Conservation (phyloP, 2,797 vertebrate genomes). For the Clarias laeviceps region DNA sequence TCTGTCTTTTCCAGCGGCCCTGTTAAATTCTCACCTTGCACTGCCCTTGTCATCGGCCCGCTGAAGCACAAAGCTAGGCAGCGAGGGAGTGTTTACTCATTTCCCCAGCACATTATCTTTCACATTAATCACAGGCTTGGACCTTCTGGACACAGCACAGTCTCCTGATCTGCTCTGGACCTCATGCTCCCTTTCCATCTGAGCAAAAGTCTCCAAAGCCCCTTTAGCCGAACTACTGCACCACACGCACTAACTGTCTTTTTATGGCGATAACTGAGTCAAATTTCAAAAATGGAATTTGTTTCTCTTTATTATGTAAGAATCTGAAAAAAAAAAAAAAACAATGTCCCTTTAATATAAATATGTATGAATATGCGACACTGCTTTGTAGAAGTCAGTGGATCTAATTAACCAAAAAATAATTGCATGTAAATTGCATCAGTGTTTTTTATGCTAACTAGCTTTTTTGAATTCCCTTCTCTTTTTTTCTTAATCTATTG, state of each 20-base stretch:
- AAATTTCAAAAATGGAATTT: conserved; percentile 29
- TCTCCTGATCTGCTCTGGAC: conserved; percentile 63
- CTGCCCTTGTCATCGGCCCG: conserved; percentile 99
- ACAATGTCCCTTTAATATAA: conserved; percentile 69
- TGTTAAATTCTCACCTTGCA: conserved; percentile 99
- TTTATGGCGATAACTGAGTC: conserved; percentile 1
- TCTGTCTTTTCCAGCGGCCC: conserved; percentile 73
- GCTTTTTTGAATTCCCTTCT: conserved; percentile 11
- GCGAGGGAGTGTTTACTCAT: conserved; percentile 99
- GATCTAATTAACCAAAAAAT: conserved; percentile 75
- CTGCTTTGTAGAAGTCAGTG: conserved; percentile 72
- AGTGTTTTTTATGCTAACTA: conserved; percentile 41
- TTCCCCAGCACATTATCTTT: conserved; percentile 99
- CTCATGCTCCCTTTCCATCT: conserved; percentile 67
- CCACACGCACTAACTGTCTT: conserved; percentile 31
- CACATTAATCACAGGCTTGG: conserved; percentile 99
- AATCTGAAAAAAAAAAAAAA: conserved; percentile 53
- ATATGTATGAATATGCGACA: conserved; percentile 70
- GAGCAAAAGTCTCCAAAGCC: conserved; percentile 59
- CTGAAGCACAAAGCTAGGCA: conserved; percentile 99
- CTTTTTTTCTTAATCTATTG: conserved; percentile 4
- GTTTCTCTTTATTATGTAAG: conserved; percentile 53
- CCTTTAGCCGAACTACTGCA: conserved; percentile 16
- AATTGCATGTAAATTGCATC: conserved; percentile 78
- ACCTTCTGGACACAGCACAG: conserved; percentile 91